A percentile compares a stretch with the other conserved stretches of the same genome.
Conservation (phyloP, 1,140 invertebrate species). For the Drosophila paulistorum region DNA sequence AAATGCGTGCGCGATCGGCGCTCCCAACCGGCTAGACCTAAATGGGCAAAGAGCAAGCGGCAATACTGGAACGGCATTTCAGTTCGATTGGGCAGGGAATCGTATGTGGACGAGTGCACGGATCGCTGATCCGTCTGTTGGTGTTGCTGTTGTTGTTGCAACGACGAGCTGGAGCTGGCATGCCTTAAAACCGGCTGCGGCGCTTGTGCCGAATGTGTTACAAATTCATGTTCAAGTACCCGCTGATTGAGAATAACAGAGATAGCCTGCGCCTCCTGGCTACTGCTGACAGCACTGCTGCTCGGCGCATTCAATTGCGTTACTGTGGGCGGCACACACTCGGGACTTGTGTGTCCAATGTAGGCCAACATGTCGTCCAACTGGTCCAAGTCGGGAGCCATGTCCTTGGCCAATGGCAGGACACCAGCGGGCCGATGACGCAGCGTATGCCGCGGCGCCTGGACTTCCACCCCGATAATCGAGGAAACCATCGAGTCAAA, state of each 20-base stretch:
- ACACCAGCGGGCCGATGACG: constrained; percentile 88
- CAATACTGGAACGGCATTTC: constrained; percentile 90
- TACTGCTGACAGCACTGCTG: constrained; percentile 87
- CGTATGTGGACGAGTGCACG: constrained; percentile 63
- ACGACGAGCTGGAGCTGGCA: constrained; percentile 42
- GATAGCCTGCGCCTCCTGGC: constrained; percentile 92
- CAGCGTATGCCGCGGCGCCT: constrained; percentile 86
- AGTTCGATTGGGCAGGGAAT: constrained; percentile 66
- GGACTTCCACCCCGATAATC: constrained; percentile 53
- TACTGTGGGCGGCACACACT: constrained; percentile 90
- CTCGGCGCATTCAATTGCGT: constrained; percentile 89
- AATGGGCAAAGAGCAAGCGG: constrained; percentile 93
- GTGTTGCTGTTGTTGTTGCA: constrained; percentile 37
- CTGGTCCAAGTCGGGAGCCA: constrained; percentile 95
- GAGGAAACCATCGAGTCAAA: constrained; percentile 75
- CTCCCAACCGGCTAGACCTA: constrained; percentile 95
- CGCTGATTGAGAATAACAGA: constrained; percentile 92
- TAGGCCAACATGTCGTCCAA: constrained; percentile 96
- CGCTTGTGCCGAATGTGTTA: constrained; percentile 83
- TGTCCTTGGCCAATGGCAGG: constrained; percentile 91
- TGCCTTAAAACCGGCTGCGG: constrained; percentile 44
- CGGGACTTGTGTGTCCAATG: constrained; percentile 95
- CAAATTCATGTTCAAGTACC: constrained; percentile 90
- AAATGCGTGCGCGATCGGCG: constrained; percentile 93
- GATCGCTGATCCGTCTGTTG: constrained; percentile 57